Evolutionary conservation across 1,140 invertebrate genomes (phyloP).

Genomic region (Magallana ariakensis): DNA sequence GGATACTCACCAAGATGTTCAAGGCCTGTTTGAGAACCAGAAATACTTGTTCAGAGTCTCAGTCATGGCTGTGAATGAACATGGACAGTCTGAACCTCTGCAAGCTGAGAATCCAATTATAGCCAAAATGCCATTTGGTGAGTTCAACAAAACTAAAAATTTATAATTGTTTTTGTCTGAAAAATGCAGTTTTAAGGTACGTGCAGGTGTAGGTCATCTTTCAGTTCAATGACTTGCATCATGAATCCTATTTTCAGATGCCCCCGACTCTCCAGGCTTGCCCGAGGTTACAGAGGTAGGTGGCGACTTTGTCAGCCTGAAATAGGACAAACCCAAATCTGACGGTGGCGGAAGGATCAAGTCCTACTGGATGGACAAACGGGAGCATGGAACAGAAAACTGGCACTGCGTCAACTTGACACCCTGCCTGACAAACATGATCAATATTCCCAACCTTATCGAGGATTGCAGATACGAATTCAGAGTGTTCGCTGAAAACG

Average conservation of each 20-base stretch:
- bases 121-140: slow-evolving; percentile 96
- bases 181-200: too few species aligned
- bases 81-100: slow-evolving; percentile 95
- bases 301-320: slow-evolving; percentile 97
- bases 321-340: slow-evolving; percentile 95
- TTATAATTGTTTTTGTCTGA: too few species aligned
- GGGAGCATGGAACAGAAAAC: slow-evolving; percentile 89
- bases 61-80: slow-evolving; percentile 98
- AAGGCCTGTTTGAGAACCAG: slow-evolving; percentile 96
- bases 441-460: slow-evolving; percentile 97
- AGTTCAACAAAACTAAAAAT: slow-evolving; percentile 13
- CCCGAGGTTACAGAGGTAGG: slow-evolving; percentile 96
- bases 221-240: too few species aligned
- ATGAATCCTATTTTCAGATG: slow-evolving; percentile 81
- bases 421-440: slow-evolving; percentile 92
- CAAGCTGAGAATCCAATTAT: slow-evolving; percentile 94
- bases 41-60: slow-evolving; percentile 98
- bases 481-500: slow-evolving; percentile 97
- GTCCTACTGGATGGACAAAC: slow-evolving; percentile 98
- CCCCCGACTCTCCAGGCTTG: slow-evolving; percentile 93
- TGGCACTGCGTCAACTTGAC: slow-evolving; percentile 94
- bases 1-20: slow-evolving; percentile 88
- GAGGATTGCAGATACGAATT: slow-evolving; percentile 99
- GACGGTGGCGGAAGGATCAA: slow-evolving; percentile 97
- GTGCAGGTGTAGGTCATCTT: too few species aligned